These are phyloP conservation scores for Pteropus alecto DNA, from an alignment of 2,113 vertebrate genomes.

Conservation along the genomic window DNA sequence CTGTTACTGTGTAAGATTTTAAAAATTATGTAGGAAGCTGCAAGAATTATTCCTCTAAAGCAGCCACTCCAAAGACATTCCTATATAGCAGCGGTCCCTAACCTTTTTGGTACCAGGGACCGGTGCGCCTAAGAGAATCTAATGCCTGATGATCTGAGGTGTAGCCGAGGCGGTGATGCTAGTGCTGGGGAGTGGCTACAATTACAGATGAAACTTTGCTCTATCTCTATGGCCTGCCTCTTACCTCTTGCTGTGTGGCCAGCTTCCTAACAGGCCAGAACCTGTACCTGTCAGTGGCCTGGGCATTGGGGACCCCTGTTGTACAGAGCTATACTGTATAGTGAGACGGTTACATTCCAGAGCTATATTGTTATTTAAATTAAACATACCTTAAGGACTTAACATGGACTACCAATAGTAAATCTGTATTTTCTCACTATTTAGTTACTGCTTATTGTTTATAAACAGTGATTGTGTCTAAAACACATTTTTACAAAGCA, in stretches of 20 bases:
- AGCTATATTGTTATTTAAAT: constrained; percentile 42
- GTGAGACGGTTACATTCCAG: constrained; percentile 59
- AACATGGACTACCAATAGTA: background rate
- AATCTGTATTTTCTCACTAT: background rate
- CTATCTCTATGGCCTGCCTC: too few species aligned
- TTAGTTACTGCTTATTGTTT: background rate
- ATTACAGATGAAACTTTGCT: too few species aligned
- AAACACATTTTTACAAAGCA: background rate
- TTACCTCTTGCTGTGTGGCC: too few species aligned
- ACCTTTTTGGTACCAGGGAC: too few species aligned
- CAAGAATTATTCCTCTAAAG: constrained; percentile 77
- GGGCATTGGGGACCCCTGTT: background rate
- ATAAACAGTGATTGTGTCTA: background rate
- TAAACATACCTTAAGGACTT: constrained; percentile 2
- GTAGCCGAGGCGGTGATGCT: too few species aligned
- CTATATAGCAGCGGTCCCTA: background rate
- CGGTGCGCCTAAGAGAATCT: too few species aligned
- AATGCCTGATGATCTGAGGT: too few species aligned
- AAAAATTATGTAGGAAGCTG: constrained; percentile 50
- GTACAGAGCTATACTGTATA: constrained; percentile 60
- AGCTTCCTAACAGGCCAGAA: too few species aligned
- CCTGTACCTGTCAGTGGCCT: too few species aligned
- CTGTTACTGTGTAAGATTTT: constrained; percentile 74
- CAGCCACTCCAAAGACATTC: constrained; percentile 71
- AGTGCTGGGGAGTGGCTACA: too few species aligned